These are phyloP conservation scores for Perca flavescens DNA, from an alignment of 2,113 vertebrate genomes.

Conservation along the genomic window DNA sequence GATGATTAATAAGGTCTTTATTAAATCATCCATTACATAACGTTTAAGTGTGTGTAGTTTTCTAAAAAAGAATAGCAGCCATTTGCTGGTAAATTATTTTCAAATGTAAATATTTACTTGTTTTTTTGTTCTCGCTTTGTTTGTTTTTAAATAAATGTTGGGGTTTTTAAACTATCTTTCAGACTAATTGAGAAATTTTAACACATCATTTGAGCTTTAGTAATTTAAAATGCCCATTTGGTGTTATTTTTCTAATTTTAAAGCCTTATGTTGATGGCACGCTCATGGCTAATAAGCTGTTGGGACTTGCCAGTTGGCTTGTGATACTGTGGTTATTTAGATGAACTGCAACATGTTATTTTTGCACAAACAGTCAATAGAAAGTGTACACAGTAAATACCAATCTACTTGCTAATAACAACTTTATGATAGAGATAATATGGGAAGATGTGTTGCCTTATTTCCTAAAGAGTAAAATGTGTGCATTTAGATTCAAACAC, in stretches of 20 bases:
- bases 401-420: neutral
- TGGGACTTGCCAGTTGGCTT: neutral
- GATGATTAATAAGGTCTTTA: neutral
- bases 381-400: neutral
- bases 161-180: neutral
- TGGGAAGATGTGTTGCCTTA: neutral
- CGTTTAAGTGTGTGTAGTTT: neutral
- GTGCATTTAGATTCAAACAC: neutral
- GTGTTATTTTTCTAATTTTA: neutral
- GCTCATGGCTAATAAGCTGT: neutral
- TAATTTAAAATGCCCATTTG: neutral
- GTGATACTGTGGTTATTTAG: neutral
- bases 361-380: neutral
- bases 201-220: too few relatives aligned
- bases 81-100: neutral
- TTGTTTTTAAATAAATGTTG: neutral
- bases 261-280: neutral
- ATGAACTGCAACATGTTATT: neutral
- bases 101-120: neutral
- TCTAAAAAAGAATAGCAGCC: too few relatives aligned
- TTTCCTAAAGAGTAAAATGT: neutral
- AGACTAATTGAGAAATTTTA: neutral
- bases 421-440: neutral
- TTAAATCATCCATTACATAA: neutral
- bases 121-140: neutral